Conservation (phyloP, 2,888 invertebrate species). For the Spodoptera littoralis region DNA sequence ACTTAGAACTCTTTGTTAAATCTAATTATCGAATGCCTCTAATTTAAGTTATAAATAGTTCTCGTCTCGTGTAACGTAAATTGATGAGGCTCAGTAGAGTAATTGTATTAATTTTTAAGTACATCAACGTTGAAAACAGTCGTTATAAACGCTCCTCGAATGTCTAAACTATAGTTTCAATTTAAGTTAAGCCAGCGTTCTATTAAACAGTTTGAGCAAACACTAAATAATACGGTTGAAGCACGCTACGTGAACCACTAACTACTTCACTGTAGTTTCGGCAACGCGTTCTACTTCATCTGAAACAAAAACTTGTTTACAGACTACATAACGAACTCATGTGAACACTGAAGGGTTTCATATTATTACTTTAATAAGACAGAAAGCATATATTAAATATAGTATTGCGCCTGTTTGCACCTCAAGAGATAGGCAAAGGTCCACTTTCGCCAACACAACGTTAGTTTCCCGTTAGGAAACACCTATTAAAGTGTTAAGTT, state of each 20-base stretch:
- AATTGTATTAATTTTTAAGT: neutral
- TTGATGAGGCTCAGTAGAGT: too few relatives aligned
- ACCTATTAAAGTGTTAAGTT: neutral
- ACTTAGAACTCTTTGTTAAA: conserved; percentile 11
- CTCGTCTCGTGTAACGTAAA: too few relatives aligned
- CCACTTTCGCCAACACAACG: too few relatives aligned
- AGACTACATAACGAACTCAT: conserved; percentile 24
- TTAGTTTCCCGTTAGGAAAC: too few relatives aligned
- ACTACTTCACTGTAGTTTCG: conserved; percentile 67
- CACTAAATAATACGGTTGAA: conserved; percentile 75
- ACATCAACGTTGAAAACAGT: conserved; percentile 32
- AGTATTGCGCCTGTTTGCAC: neutral
- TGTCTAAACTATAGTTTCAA: conserved; percentile 72
- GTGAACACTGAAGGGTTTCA: conserved; percentile 14
- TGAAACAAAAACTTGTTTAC: conserved; percentile 54
- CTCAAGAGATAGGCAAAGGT: too few relatives aligned
- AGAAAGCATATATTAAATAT: neutral
- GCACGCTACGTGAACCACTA: conserved; percentile 68
- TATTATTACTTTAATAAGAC: conserved; percentile 1
- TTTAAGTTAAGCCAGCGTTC: conserved; percentile 74
- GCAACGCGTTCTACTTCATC: conserved; percentile 57
- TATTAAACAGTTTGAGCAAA: conserved; percentile 74
- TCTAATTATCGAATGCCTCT: neutral
- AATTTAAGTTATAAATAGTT: neutral
- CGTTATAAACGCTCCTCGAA: conserved; percentile 46